Conservation (phyloP, 2,113 vertebrate species). For the Aplodontia rufa region DNA sequence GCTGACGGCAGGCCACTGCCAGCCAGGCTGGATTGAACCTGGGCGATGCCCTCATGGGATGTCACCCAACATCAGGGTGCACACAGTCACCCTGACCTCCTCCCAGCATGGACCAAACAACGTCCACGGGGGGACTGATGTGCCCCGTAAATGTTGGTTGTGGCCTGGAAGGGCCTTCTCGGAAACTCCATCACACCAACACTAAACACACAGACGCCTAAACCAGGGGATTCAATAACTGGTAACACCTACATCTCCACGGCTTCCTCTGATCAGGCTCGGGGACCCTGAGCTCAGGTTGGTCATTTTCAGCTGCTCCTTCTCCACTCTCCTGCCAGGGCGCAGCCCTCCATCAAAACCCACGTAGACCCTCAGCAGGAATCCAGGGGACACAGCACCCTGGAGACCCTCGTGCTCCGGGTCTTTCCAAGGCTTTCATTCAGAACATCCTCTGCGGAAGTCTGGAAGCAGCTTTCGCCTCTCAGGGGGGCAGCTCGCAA, state of each 20-base stretch:
- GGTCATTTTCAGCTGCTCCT: not conserved
- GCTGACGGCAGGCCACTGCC: fast-evolving
- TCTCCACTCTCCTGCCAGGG: fast-evolving
- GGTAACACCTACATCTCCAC: too few species aligned
- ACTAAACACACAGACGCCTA: fast-evolving
- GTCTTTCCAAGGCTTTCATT: not conserved
- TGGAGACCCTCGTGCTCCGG: fast-evolving
- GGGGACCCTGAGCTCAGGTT: fast-evolving
- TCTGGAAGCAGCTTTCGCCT: not conserved
- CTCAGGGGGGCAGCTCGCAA: not conserved
- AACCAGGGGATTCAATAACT: fast-evolving
- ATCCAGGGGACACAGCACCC: fast-evolving
- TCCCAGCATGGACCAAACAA: fast-evolving
- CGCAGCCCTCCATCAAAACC: fast-evolving
- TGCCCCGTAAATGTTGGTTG: fast-evolving
- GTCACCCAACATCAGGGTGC: not conserved
- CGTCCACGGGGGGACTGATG: fast-evolving
- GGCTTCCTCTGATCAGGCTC: fast-evolving
- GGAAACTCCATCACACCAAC: fast-evolving
- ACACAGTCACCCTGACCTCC: not conserved
- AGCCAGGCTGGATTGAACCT: fast-evolving
- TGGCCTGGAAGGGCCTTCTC: fast-evolving
- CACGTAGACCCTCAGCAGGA: fast-evolving
- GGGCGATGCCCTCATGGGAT: fast-evolving
- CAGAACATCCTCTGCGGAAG: not conserved